Evolutionary conservation across 2,113 vertebrate genomes (phyloP).

Genomic region (Chaetodon trifascialis): DNA sequence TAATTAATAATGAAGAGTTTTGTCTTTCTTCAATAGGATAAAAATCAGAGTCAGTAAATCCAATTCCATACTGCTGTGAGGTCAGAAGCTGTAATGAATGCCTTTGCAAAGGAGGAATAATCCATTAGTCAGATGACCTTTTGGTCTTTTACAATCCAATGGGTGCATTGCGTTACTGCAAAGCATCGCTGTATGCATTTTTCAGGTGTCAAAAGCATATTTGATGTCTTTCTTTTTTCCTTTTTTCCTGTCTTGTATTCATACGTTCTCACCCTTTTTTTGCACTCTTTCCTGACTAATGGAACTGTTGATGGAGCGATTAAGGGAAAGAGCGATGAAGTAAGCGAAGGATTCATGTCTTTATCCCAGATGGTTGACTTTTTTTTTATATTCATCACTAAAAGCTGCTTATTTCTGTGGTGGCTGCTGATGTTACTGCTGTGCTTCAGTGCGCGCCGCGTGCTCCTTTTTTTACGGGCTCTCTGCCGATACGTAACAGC

Average conservation of each 20-base stretch:
- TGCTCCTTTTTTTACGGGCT: conserved; percentile 55
- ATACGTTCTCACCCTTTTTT: background rate
- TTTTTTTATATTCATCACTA: conserved; percentile 50
- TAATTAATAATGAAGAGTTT: background rate
- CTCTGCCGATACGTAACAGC: conserved; percentile 50
- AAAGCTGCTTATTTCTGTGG: conserved; percentile 66
- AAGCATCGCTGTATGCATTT: background rate
- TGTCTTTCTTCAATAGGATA: background rate
- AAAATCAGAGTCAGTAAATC: conserved; percentile 2
- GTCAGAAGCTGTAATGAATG: conserved; percentile 31
- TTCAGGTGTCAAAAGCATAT: background rate
- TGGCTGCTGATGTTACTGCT: conserved; percentile 59
- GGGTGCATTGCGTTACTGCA: background rate
- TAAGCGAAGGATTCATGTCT: conserved; percentile 47
- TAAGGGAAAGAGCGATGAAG: conserved; percentile 37
- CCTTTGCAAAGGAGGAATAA: conserved; percentile 7
- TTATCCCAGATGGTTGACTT: conserved; percentile 69
- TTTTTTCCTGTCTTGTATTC: background rate
- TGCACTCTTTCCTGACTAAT: conserved; percentile 10
- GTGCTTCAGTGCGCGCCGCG: conserved; percentile 31
- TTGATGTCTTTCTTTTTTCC: conserved; percentile 1
- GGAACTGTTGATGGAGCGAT: conserved; percentile 41
- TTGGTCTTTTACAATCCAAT: conserved; percentile 20
- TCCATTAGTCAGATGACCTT: conserved; percentile 8
- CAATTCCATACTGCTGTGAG: background rate